phyloP scores from a whole-genome alignment of 2,113 vertebrate species.

The Hassar affinis region DNA sequence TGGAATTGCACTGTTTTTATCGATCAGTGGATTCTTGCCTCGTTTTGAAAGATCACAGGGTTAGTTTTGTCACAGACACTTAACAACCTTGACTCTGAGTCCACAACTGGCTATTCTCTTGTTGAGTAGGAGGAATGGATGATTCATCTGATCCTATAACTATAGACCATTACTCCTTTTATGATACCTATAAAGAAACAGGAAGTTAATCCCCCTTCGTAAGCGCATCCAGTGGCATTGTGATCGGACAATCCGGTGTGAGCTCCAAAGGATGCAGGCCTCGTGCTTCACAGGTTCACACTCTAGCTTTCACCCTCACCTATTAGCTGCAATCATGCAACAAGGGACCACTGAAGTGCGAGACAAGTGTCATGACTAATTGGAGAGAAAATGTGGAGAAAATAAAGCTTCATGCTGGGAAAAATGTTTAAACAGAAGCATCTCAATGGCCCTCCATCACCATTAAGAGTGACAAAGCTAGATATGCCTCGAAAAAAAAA shows the following conservation, averaged over 20 bases:
- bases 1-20: not conserved
- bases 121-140: not conserved
- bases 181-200: not conserved
- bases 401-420: not conserved
- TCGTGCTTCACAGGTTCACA: not conserved
- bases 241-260: not conserved
- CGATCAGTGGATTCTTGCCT: not conserved
- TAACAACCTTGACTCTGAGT: not conserved
- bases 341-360: not conserved
- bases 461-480: slow-evolving; percentile 3
- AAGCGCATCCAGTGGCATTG: not conserved
- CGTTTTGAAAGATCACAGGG: not conserved
- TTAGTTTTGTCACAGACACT: not conserved
- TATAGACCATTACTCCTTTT: not conserved
- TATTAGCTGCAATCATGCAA: not conserved
- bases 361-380: slow-evolving; percentile 19
- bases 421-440: slow-evolving; percentile 19
- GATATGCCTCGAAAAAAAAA: slow-evolving; percentile 17
- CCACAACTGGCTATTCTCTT: not conserved
- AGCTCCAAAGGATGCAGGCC: not conserved
- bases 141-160: not conserved
- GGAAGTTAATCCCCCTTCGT: not conserved
- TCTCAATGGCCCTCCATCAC: slow-evolving; percentile 12
- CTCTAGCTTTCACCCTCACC: not conserved
- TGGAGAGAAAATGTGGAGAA: not conserved